These are phyloP conservation scores for Istiophorus platypterus DNA, from an alignment of 2,113 vertebrate species.

Conservation along the genomic window DNA sequence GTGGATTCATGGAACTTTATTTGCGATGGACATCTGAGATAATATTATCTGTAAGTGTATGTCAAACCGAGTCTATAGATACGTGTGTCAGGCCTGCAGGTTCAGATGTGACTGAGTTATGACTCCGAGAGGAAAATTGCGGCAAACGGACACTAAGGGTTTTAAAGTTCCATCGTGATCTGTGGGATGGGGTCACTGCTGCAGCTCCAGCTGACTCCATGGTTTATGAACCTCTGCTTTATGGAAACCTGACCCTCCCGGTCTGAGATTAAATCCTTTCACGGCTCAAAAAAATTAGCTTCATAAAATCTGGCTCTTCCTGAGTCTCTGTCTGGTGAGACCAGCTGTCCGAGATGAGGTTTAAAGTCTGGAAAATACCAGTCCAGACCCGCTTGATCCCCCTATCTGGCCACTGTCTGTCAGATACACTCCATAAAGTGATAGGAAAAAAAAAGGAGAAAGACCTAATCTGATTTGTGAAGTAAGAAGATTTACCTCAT, in stretches of 20 bases:
- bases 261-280: background rate
- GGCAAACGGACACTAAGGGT: no score
- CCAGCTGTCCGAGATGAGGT: no score
- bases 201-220: background rate
- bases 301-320: background rate
- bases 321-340: background rate
- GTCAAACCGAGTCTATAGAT: background rate
- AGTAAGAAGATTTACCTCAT: conserved; percentile 10
- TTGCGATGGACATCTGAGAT: background rate
- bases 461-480: conserved; percentile 7
- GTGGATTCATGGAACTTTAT: background rate
- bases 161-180: background rate
- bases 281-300: background rate
- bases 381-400: background rate
- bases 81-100: background rate
- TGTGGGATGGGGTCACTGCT: background rate
- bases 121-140: no score
- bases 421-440: background rate
- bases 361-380: background rate
- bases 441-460: background rate
- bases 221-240: background rate
- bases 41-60: no score
- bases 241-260: background rate
- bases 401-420: background rate
- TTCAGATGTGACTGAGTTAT: background rate